Evolutionary conservation across 35 echinoderm and acorn worm species (phyloP).

Genomic region (Ophiothrix spiculata): DNA sequence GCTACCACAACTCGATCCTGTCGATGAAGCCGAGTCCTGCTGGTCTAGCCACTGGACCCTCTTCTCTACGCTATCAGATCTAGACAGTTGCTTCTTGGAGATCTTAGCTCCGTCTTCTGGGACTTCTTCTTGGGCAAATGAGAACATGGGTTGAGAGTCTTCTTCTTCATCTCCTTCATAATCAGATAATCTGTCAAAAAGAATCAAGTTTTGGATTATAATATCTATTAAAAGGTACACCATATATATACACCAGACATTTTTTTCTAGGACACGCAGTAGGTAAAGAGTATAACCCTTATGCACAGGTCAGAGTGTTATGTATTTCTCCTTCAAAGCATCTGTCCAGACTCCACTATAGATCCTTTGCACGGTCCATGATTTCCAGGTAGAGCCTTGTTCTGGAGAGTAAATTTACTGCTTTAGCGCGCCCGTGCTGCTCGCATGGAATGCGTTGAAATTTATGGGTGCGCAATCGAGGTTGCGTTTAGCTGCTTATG

Average conservation of each 20-base stretch:
- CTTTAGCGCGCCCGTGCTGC: no score
- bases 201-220: slow-evolving; percentile 21
- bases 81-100: neutral
- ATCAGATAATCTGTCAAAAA: slow-evolving; percentile 25
- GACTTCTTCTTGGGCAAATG: neutral
- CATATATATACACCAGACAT: neutral
- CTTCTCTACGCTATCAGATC: neutral
- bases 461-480: no score
- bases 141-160: neutral
- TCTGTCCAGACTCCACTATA: no score
- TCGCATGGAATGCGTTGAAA: no score
- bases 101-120: neutral
- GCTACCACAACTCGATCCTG: neutral
- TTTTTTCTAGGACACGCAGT: neutral
- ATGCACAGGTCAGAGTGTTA: no score
- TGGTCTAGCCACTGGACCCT: slow-evolving; percentile 20
- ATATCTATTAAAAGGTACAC: neutral
- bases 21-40: neutral
- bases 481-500: no score
- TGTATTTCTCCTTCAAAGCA: no score
- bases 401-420: no score
- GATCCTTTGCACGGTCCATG: no score
- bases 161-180: slow-evolving; percentile 27
- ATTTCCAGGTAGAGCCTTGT: no score
- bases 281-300: neutral